A percentile compares a stretch with the other conserved stretches of the same genome.
Evolutionary conservation across 2,113 vertebrate genomes (phyloP).

Genomic region (Crypturellus undulatus): DNA sequence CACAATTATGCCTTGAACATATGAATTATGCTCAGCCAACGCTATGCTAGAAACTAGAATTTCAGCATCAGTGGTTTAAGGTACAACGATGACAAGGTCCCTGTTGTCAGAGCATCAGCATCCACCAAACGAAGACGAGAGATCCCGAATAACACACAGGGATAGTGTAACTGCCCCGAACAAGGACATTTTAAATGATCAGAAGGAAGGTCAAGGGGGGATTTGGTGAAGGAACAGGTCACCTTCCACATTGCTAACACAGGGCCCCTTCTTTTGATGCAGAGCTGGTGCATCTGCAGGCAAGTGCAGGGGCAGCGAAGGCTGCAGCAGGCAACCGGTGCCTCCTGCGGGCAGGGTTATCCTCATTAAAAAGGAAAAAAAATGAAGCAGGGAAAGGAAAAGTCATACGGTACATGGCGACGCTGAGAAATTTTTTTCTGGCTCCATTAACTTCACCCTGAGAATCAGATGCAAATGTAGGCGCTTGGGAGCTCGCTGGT

Average conservation of each 20-base stretch:
- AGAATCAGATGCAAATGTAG: background rate
- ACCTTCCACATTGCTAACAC: rapidly evolving
- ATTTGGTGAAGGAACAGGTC: background rate
- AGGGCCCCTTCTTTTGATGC: background rate
- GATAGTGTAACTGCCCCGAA: background rate
- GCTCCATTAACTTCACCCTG: background rate
- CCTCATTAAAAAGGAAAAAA: background rate
- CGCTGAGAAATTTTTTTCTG: background rate
- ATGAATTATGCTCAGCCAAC: background rate
- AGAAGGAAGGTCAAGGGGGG: background rate
- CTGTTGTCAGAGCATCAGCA: background rate
- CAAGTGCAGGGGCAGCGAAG: background rate
- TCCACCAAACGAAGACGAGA: background rate
- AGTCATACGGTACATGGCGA: background rate
- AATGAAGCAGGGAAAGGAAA: background rate
- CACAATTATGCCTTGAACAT: too few species aligned
- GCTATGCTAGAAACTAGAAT: background rate
- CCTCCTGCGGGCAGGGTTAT: background rate
- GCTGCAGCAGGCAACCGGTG: background rate
- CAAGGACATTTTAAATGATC: background rate
- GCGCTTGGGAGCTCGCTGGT: background rate
- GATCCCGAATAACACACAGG: background rate
- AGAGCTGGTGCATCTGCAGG: background rate
- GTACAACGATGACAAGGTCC: background rate
- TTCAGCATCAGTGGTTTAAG: background rate